A percentile compares a stretch with the other conserved stretches of the same genome.
Evolutionary conservation across 1,140 invertebrate genomes (phyloP).

Genomic region (Araneus ventricosus): DNA sequence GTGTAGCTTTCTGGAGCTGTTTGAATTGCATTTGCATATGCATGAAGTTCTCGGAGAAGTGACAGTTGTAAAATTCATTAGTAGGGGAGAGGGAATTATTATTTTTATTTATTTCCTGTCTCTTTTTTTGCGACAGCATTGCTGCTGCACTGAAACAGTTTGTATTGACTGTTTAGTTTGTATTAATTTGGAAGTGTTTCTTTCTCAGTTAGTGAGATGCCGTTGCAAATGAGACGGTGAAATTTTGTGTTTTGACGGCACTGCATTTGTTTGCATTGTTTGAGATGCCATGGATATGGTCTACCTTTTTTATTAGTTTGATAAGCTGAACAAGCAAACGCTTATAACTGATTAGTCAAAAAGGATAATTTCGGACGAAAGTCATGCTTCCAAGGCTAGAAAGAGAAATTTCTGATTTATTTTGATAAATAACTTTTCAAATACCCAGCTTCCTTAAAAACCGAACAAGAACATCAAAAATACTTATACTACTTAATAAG

Average conservation of each 20-base stretch:
- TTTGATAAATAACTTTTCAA: too few species aligned
- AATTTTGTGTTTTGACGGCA: neutral
- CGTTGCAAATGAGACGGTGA: neutral
- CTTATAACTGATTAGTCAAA: too few species aligned
- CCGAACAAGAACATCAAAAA: too few species aligned
- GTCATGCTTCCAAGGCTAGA: too few species aligned
- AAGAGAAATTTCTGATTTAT: too few species aligned
- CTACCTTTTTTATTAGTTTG: too few species aligned
- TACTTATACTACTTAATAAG: too few species aligned
- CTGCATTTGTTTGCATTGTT: neutral
- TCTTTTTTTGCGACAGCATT: neutral
- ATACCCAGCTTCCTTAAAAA: too few species aligned
- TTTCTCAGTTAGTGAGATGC: neutral
- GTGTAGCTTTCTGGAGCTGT: neutral
- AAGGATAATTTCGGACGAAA: too few species aligned
- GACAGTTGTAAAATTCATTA: conserved; percentile 40
- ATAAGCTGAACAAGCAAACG: too few species aligned
- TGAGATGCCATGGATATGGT: neutral
- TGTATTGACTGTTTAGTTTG: conserved; percentile 21
- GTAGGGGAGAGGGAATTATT: neutral
- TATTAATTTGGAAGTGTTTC: conserved; percentile 33
- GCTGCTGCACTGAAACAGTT: neutral
- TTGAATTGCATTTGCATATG: conserved; percentile 53
- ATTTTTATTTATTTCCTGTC: neutral
- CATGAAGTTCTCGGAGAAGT: neutral